Evolutionary conservation across 2,888 invertebrate species (phyloP).

Genomic region (Dinocampus coccinellae): DNA sequence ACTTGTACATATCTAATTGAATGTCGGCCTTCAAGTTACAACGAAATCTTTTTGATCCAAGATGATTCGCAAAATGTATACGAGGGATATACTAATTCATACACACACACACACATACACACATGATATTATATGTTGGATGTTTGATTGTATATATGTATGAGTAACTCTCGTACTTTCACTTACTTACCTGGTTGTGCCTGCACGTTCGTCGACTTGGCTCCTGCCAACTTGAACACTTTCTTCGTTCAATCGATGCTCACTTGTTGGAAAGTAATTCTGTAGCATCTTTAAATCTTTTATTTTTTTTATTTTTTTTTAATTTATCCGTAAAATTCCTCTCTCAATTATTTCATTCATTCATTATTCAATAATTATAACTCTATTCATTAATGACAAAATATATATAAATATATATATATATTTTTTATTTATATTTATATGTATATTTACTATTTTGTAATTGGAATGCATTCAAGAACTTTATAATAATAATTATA

Average conservation of each 20-base stretch:
- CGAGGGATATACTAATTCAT: background rate
- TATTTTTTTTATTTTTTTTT: too few species aligned
- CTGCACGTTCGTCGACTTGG: constrained; percentile 44
- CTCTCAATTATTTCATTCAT: background rate
- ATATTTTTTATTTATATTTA: background rate
- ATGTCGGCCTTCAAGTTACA: background rate
- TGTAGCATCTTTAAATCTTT: constrained; percentile 11
- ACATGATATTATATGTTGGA: background rate
- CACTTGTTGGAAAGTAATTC: constrained; percentile 62
- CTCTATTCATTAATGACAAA: background rate
- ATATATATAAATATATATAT: background rate
- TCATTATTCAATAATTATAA: too few species aligned
- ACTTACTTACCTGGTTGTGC: constrained; percentile 43
- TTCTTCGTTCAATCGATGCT: constrained; percentile 67
- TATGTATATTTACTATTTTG: too few species aligned
- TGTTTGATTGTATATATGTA: constrained; percentile 12
- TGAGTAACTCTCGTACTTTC: constrained; percentile 62
- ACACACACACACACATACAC: too few species aligned
- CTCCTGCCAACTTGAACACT: constrained; percentile 59
- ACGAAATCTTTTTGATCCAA: background rate
- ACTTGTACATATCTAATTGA: background rate
- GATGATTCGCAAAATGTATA: background rate
- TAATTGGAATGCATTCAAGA: background rate
- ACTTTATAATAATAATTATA: background rate
- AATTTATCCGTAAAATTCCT: background rate